phyloP scores from a whole-genome alignment of 2,113 vertebrate species.

The Hippocampus mohnikei region DNA sequence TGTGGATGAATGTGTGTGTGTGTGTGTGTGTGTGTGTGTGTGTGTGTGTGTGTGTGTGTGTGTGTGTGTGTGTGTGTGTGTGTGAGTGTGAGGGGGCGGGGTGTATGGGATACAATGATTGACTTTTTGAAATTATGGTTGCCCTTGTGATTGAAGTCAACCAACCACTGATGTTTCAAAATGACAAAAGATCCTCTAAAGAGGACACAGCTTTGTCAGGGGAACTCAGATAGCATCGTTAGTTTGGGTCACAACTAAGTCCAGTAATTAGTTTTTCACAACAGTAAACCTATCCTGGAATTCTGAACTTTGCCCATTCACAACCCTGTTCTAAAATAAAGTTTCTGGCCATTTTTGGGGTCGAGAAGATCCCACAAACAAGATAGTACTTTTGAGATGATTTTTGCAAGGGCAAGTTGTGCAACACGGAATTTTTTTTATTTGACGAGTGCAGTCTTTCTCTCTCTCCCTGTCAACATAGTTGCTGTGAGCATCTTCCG shows the following conservation, averaged over 20 bases:
- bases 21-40: conserved; percentile 17
- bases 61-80: conserved; percentile 17
- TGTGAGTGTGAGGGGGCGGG: neutral
- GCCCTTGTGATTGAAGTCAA: conserved; percentile 59
- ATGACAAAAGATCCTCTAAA: conserved; percentile 48
- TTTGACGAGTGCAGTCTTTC: neutral
- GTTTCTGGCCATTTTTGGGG: neutral
- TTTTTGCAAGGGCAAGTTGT: neutral
- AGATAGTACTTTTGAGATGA: neutral
- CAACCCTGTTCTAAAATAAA: neutral
- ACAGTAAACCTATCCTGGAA: neutral
- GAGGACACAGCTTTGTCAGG: neutral
- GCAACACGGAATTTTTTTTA: neutral
- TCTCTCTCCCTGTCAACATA: neutral
- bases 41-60: neutral
- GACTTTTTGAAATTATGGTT: conserved; percentile 24
- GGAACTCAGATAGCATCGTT: neutral
- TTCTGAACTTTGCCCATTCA: neutral
- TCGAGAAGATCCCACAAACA: neutral
- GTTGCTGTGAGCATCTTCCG: neutral
- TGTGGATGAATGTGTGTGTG: too few relatives aligned
- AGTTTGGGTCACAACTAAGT: neutral
- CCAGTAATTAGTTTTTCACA: neutral
- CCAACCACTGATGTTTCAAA: conserved; percentile 54
- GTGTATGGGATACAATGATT: conserved; percentile 1